These are phyloP conservation scores for Zaprionus taronus DNA, from an alignment of 1,140 invertebrate genomes.

Conservation along the genomic window DNA sequence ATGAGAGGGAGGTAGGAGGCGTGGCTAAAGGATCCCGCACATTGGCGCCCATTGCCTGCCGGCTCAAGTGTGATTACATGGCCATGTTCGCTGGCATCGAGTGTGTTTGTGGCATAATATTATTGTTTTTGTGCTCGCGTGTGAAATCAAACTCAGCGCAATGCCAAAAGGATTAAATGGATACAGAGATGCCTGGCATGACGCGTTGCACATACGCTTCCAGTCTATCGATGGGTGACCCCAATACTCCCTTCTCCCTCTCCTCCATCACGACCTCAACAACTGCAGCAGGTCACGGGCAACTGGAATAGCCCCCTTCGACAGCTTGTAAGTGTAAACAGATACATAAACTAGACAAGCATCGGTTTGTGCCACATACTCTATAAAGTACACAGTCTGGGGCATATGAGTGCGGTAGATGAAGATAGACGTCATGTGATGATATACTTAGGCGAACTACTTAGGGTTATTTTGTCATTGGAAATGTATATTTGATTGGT, in stretches of 20 bases:
- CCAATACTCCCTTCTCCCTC: neutral
- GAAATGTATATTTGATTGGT: too few species aligned
- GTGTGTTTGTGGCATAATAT: slow-evolving; percentile 83
- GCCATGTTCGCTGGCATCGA: slow-evolving; percentile 76
- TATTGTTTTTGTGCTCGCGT: slow-evolving; percentile 82
- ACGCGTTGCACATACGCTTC: slow-evolving; percentile 47
- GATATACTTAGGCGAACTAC: too few species aligned
- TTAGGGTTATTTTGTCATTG: too few species aligned
- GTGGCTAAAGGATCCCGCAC: slow-evolving; percentile 27
- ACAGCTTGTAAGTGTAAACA: slow-evolving; percentile 77
- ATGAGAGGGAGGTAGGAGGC: neutral
- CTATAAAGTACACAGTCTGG: slow-evolving; percentile 1
- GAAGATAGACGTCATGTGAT: too few species aligned
- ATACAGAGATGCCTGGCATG: slow-evolving; percentile 54
- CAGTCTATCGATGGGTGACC: slow-evolving; percentile 6
- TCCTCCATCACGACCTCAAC: neutral
- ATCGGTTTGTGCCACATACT: slow-evolving; percentile 18
- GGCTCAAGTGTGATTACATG: slow-evolving; percentile 82
- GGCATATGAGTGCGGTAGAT: neutral
- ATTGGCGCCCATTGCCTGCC: slow-evolving; percentile 37
- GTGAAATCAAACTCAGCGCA: slow-evolving; percentile 79
- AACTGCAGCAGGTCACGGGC: slow-evolving; percentile 12
- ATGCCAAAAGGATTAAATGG: slow-evolving; percentile 81
- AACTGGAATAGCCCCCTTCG: slow-evolving; percentile 33
- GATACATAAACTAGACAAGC: slow-evolving; percentile 56